Evolutionary conservation across 2,888 invertebrate species (phyloP).

Genomic region (Entomobrya multifasciata): DNA sequence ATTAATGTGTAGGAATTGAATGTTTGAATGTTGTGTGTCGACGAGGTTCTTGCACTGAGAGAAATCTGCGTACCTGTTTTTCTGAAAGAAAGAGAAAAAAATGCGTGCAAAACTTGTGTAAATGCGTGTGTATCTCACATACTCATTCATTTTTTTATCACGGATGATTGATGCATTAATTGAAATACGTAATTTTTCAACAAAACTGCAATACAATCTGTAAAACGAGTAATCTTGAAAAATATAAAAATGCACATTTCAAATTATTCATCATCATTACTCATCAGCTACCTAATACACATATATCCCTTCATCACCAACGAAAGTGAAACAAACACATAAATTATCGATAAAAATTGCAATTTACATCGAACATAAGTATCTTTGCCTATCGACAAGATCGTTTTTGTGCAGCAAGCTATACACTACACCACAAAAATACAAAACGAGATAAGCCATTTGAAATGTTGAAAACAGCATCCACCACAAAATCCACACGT

Average conservation of each 20-base stretch:
- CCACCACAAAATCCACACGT: neutral
- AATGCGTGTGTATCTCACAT: neutral
- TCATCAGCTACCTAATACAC: too few relatives aligned
- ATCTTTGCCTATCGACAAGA: too few relatives aligned
- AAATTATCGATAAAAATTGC: too few relatives aligned
- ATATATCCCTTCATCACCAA: too few relatives aligned
- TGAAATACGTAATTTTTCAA: neutral
- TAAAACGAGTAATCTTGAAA: neutral
- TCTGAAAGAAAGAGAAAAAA: too few relatives aligned
- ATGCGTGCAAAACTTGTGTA: neutral
- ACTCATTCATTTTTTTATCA: neutral
- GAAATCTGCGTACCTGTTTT: neutral
- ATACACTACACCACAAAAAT: too few relatives aligned
- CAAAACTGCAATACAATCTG: neutral
- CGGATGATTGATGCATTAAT: neutral
- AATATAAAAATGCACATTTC: neutral
- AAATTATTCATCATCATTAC: neutral
- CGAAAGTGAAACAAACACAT: too few relatives aligned
- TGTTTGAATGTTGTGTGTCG: neutral
- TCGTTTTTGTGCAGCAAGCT: too few relatives aligned
- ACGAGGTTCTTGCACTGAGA: constrained; percentile 36
- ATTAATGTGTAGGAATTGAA: constrained; percentile 11
- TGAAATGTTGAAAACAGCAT: neutral
- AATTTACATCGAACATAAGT: too few relatives aligned
- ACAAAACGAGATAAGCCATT: too few relatives aligned